Evolutionary conservation across 1,140 invertebrate species (phyloP).

Genomic region (Microplitis mediator): DNA sequence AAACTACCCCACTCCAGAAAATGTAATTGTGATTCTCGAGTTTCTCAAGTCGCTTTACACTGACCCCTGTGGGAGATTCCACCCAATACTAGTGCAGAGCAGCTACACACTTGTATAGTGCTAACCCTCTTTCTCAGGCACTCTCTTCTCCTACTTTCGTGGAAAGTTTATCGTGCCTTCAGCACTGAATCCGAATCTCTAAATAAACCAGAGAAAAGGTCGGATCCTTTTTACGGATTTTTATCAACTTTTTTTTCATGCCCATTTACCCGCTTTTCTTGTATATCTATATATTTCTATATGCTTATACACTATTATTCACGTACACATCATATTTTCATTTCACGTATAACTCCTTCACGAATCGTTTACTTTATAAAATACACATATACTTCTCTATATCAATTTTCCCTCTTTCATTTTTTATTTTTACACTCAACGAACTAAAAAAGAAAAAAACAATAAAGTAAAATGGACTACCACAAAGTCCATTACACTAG

Average conservation of each 20-base stretch:
- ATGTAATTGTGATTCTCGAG: constrained; percentile 34
- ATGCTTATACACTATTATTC: not conserved
- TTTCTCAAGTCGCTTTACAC: constrained; percentile 26
- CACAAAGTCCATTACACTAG: not conserved
- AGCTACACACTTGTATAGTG: not conserved
- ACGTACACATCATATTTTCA: too few relatives aligned
- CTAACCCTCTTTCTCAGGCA: not conserved
- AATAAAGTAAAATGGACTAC: not conserved
- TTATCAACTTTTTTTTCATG: not conserved
- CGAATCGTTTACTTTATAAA: not conserved
- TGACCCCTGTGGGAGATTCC: constrained; percentile 17
- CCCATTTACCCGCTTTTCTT: not conserved
- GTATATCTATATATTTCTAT: not conserved
- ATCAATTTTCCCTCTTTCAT: not conserved
- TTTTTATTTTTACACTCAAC: not conserved
- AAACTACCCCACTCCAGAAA: constrained; percentile 27
- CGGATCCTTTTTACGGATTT: constrained; percentile 16
- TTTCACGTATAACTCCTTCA: too few relatives aligned
- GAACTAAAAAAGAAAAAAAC: not conserved
- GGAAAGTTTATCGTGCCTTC: constrained; percentile 16
- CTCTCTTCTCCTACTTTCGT: not conserved
- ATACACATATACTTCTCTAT: too few relatives aligned
- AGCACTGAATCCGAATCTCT: constrained; percentile 12
- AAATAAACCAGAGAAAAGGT: constrained; percentile 11
- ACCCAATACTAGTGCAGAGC: not conserved